Percentiles rank a stretch among this genome's conserved stretches.
Conservation (phyloP, 2,797 vertebrate species). For the Forpus xanthops region DNA sequence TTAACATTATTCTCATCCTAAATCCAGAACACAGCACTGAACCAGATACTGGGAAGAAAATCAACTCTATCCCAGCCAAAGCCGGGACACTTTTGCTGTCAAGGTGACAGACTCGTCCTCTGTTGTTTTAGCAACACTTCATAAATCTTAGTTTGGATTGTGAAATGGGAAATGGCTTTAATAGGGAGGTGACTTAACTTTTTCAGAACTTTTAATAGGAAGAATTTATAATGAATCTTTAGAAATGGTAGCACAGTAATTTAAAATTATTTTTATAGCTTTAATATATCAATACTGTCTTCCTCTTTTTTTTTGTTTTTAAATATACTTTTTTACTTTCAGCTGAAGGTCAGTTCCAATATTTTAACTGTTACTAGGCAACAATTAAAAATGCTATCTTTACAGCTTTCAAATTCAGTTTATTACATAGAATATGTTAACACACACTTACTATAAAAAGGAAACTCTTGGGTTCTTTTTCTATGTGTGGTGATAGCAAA, state of each 20-base stretch:
- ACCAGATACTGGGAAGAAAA: background rate
- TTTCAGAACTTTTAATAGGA: background rate
- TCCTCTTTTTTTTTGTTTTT: background rate
- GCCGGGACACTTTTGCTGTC: conserved; percentile 25
- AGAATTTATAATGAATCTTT: background rate
- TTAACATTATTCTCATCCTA: background rate
- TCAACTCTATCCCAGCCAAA: background rate
- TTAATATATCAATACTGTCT: background rate
- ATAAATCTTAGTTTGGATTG: conserved; percentile 16
- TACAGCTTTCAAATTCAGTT: conserved; percentile 51
- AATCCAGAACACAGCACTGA: background rate
- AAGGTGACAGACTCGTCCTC: conserved; percentile 53
- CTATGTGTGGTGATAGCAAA: background rate
- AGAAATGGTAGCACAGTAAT: background rate
- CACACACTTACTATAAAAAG: background rate
- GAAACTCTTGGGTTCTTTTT: background rate
- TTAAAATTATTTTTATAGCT: conserved; percentile 12
- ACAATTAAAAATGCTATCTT: conserved; percentile 69
- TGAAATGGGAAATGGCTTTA: conserved; percentile 24
- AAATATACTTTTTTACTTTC: conserved; percentile 31
- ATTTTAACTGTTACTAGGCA: conserved; percentile 71
- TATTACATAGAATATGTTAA: conserved; percentile 19
- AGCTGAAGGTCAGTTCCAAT: conserved; percentile 33
- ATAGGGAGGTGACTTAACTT: background rate
- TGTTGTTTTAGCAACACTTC: conserved; percentile 21